A percentile compares a stretch with the other conserved stretches of the same genome.
Evolutionary conservation across 2,888 invertebrate genomes (phyloP).

Genomic region (Aspidapion aeneum): DNA sequence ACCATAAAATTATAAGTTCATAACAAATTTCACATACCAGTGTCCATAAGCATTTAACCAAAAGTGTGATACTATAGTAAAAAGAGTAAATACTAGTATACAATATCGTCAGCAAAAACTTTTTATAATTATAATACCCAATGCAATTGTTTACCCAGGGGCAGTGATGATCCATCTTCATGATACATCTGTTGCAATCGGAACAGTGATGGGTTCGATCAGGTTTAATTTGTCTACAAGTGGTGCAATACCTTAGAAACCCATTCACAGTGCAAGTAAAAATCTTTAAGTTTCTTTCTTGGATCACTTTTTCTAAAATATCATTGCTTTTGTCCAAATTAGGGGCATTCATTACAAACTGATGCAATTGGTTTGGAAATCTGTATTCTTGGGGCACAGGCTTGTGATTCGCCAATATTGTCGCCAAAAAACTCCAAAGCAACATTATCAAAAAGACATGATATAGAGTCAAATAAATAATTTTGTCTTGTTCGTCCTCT

Average conservation of each 20-base stretch:
- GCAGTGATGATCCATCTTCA: slow-evolving; percentile 43
- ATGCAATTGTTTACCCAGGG: slow-evolving; percentile 40
- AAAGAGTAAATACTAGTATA: slow-evolving; percentile 29
- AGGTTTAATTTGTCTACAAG: slow-evolving; percentile 37
- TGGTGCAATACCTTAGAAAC: slow-evolving; percentile 31
- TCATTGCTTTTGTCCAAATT: slow-evolving; percentile 18
- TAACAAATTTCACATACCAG: neutral
- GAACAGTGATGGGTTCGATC: slow-evolving; percentile 41
- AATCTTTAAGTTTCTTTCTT: slow-evolving; percentile 59
- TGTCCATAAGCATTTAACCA: neutral
- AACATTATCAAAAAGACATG: slow-evolving; percentile 26
- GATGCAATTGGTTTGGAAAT: slow-evolving; percentile 20
- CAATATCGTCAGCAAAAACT: slow-evolving; percentile 33
- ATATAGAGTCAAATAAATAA: slow-evolving; percentile 9
- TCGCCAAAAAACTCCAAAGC: slow-evolving; percentile 28
- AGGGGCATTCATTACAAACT: slow-evolving; percentile 10
- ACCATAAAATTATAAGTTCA: neutral
- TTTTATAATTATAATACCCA: slow-evolving; percentile 37
- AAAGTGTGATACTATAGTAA: slow-evolving; percentile 23
- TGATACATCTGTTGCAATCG: slow-evolving; percentile 34
- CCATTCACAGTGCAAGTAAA: slow-evolving; percentile 67
- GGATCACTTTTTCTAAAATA: slow-evolving; percentile 22
- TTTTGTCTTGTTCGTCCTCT: slow-evolving; percentile 5
- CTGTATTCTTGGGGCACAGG: slow-evolving; percentile 28
- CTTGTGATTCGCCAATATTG: slow-evolving; percentile 21